phyloP scores from a whole-genome alignment of 2,888 invertebrate species.

The Torymus texanus region DNA sequence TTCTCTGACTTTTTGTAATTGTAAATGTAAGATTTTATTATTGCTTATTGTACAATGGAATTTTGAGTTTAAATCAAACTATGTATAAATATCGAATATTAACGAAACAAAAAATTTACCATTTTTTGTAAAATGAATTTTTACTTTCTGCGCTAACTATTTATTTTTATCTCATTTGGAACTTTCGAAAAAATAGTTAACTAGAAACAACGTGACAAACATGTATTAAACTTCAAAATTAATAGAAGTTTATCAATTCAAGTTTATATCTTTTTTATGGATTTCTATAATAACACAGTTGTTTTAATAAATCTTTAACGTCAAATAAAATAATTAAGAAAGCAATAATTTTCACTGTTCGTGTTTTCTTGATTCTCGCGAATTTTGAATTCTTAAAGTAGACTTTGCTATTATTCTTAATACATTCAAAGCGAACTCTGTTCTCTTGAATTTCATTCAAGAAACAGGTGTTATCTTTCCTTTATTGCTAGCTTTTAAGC shows the following conservation, averaged over 20 bases:
- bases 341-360: slow-evolving; percentile 35
- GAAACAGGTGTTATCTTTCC: slow-evolving; percentile 1
- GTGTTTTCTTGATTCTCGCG: not conserved
- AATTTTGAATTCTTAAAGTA: not conserved
- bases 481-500: slow-evolving; percentile 7
- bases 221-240: too few species aligned
- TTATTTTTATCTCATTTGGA: too few species aligned
- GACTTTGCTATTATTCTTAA: too few species aligned
- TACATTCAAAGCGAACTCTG: slow-evolving; percentile 17
- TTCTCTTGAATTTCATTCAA: slow-evolving; percentile 34
- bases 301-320: too few species aligned
- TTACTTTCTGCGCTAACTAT: too few species aligned
- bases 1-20: not conserved
- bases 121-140: too few species aligned
- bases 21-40: not conserved
- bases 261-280: too few species aligned
- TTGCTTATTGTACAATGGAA: not conserved
- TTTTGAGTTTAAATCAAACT: not conserved
- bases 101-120: not conserved
- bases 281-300: too few species aligned
- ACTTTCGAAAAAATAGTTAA: too few species aligned
- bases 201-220: too few species aligned
- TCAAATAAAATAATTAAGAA: not conserved
- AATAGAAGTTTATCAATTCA: too few species aligned
- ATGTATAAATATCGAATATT: not conserved